Evolutionary conservation across 2,888 invertebrate species (phyloP), one percentile per base, ranked within the genome.

Genomic region (Phoenoteleia sp.): DNA sequence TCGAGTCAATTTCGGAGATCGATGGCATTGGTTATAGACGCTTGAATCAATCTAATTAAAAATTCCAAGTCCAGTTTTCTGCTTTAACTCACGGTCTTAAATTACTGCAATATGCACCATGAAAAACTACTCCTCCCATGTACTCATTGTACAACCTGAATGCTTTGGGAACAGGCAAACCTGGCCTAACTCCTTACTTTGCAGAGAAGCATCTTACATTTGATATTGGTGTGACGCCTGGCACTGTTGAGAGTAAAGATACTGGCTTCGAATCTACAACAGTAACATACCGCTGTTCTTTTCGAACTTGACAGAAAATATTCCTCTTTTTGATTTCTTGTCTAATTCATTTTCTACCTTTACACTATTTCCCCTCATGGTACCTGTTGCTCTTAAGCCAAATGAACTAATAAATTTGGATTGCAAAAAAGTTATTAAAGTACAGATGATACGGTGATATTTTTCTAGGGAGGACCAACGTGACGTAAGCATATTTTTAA

Each of bases 361-460:
- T 19, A 79, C 56, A 69, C 85, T 39, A 42, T 85, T 66, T 60
- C 15, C 25, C 60, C 80, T 74, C 11, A 84, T 47, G 9, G 80
- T 80, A 15, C 75, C 84, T 4, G 84, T 84, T 39, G 84, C 72
- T 69, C 17, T 56, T 52, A 85, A 58, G 13, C 79, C 75, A 15
- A 39, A 72, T 85, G 76, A 45, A 83, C 33, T 52, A 83, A 23
- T 64, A 83, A 62, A 42, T 85, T 83, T n/a, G 83, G 66, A 62
- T 25, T 60, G n/a, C 49, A 66, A 83, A 80, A 21, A 36, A 76
- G 56, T 85, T 85, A 47, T 74, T 79, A 45, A 82, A 79, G 64
- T 81, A 85, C 21, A 85, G 17, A 56, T 82, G 79, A 64, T 79
- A 85, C 21, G 79, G 39, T 15, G 33, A 11, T 25, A 85, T 36